Evolutionary conservation across 2,888 invertebrate genomes (phyloP).

Genomic region (Drosophila eohydei): DNA sequence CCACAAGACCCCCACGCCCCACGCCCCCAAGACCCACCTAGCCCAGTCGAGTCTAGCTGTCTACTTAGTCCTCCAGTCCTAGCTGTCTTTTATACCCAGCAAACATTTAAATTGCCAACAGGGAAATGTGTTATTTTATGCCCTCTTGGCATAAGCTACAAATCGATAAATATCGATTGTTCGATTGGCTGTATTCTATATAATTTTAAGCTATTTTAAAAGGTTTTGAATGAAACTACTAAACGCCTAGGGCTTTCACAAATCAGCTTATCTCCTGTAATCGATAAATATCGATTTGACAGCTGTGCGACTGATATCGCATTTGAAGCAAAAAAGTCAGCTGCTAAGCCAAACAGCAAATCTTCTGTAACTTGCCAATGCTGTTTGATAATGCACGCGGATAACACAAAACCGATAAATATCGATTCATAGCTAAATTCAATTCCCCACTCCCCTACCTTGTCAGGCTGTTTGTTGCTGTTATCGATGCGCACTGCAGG

Average conservation of each 20-base stretch:
- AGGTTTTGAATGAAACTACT: too few species aligned
- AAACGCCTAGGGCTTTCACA: too few species aligned
- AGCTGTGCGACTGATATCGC: not conserved
- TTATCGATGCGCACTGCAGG: not conserved
- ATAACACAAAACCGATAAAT: not conserved
- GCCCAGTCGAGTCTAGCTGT: not conserved
- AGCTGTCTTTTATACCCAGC: constrained; percentile 5
- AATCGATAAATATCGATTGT: constrained; percentile 6
- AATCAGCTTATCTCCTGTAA: not conserved
- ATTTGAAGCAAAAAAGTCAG: not conserved
- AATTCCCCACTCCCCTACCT: not conserved
- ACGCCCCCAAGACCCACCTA: not conserved
- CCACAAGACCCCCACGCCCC: constrained; percentile 2
- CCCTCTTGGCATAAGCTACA: not conserved
- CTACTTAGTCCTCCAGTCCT: constrained; percentile 3
- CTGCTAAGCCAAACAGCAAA: too few species aligned
- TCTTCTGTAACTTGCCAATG: not conserved
- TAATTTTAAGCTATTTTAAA: not conserved
- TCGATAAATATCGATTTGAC: constrained; percentile 1
- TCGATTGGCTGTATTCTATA: too few species aligned
- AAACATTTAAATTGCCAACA: not conserved
- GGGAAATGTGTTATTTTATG: not conserved
- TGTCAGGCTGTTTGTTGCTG: not conserved
- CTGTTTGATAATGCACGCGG: not conserved
- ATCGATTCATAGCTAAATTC: not conserved